Evolutionary conservation across 2,113 vertebrate species (phyloP).

Genomic region (Aspiorhynchus laticeps): DNA sequence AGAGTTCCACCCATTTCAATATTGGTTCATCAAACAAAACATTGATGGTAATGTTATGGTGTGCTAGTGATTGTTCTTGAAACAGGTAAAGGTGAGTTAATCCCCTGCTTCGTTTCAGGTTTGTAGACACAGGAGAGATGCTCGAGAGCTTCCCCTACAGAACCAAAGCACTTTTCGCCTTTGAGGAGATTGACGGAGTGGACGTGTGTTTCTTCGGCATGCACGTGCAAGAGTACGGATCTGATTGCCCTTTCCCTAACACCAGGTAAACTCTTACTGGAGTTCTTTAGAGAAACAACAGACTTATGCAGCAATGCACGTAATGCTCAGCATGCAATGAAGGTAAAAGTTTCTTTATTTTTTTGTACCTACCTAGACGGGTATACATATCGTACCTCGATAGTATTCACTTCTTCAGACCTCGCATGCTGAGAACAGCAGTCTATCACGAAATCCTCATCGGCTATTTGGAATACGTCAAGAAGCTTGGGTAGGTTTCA

Average conservation of each 20-base stretch:
- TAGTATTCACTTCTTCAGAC: conserved; percentile 99
- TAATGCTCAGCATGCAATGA: background rate
- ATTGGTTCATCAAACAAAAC: background rate
- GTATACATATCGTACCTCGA: conserved; percentile 99
- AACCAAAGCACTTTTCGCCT: conserved; percentile 99
- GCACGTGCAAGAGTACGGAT: conserved; percentile 98
- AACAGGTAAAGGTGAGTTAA: background rate
- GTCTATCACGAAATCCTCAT: conserved; percentile 99
- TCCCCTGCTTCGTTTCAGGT: conserved; percentile 72
- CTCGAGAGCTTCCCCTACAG: conserved; percentile 93
- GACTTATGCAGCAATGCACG: background rate
- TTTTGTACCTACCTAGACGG: conserved; percentile 75
- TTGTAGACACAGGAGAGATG: conserved; percentile 97
- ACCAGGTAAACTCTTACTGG: conserved; percentile 81
- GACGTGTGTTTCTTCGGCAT: conserved; percentile 99
- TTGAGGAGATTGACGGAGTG: conserved; percentile 97
- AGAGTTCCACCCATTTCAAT: background rate
- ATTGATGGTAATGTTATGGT: background rate
- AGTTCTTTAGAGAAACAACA: background rate
- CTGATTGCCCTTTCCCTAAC: conserved; percentile 91
- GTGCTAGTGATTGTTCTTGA: conserved; percentile 21
- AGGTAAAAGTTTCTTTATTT: background rate
- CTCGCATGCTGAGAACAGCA: conserved; percentile 90
- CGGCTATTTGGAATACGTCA: conserved; percentile 97
- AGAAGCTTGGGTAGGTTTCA: conserved; percentile 89